Evolutionary conservation across 2,888 invertebrate genomes (phyloP).

Genomic region (Ochropleura leucogaster): DNA sequence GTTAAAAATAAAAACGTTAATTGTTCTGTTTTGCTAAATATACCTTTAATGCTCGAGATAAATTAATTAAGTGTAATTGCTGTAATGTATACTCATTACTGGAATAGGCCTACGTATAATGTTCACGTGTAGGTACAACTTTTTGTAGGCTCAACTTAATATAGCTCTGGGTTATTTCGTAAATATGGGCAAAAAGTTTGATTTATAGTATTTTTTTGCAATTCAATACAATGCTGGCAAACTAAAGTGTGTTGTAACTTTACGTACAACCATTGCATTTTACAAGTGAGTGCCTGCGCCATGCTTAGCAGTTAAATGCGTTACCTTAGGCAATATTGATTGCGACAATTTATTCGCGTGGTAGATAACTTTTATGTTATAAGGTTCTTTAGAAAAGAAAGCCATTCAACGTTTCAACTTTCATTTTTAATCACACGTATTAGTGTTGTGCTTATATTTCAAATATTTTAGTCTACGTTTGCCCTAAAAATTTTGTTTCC

Average conservation of each 20-base stretch:
- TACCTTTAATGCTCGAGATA: conserved; percentile 65
- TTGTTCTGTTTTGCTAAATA: conserved; percentile 70
- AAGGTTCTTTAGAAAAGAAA: conserved; percentile 13
- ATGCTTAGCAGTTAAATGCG: conserved; percentile 39
- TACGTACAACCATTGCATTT: conserved; percentile 43
- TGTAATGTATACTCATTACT: conserved; percentile 63
- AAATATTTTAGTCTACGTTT: not conserved
- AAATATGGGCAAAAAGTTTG: conserved; percentile 27
- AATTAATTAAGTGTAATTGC: conserved; percentile 71
- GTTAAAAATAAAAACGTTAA: conserved; percentile 66
- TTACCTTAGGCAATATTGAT: conserved; percentile 44
- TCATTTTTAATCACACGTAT: not conserved
- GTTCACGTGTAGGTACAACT: conserved; percentile 18
- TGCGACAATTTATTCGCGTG: conserved; percentile 45
- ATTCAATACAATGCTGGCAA: conserved; percentile 41
- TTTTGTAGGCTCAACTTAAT: conserved; percentile 31
- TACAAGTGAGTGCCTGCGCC: conserved; percentile 35
- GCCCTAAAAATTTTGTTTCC: too few relatives aligned
- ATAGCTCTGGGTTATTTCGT: conserved; percentile 22
- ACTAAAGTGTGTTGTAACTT: conserved; percentile 49
- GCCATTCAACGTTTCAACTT: conserved; percentile 3
- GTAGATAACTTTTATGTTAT: conserved; percentile 13
- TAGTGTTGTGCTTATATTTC: not conserved
- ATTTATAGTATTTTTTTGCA: conserved; percentile 31
- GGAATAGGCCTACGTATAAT: conserved; percentile 41